Base-by-base conservation (phyloP, 2,888 invertebrate genomes). In the Acleris cristana region DNA sequence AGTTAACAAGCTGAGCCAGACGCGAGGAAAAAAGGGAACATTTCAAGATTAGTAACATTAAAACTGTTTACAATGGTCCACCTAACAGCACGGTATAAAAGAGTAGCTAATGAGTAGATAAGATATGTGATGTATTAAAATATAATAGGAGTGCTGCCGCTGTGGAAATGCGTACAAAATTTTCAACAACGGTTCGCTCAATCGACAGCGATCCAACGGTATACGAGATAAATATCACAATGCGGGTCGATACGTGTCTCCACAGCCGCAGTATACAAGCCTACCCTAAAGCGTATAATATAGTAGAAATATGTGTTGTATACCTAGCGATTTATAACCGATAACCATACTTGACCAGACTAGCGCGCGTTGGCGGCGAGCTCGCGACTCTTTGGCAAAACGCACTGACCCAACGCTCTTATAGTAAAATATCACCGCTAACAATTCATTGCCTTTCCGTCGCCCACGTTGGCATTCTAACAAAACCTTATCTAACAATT, bases 71-170 rank as follows among this genome's bases (percentile, higher is more conserved):
- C 48, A 74, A 81, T 91, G 90, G 90, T 90, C 91, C 89, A 85
- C 86, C 84, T 83, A 86, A 86, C 88, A 63, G 85, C 87, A 83
- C 85, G 81, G 86, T 90, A 88, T 81, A 87, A 87, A 86, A 82
- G 78, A 83, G 80, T 82, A 81, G 88, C 89, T 80, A 90, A 87
- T 86, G 87, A 89, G 85, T 89, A 89, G 87, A 85, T 81, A 76
- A 84, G 87, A 89, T 92, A 92, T 92, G 92, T 92, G 89, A 89
- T 87, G 88, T 88, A 81, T 89, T 88, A 88, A 86, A 80, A 82
- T 85, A 83, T 81, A 58, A 80, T 73, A 78, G 71, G 76, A 58
- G 65, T 70, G 71, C 79, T 78, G 76, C 72, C 78, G 72, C 79
- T 73, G 75, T 74, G 77, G 73, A 78, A 71, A 70, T 75, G 75